Percentiles rank a stretch among this genome's conserved stretches.
Conservation (phyloP, 2,113 vertebrate species). For the Podarcis muralis region DNA sequence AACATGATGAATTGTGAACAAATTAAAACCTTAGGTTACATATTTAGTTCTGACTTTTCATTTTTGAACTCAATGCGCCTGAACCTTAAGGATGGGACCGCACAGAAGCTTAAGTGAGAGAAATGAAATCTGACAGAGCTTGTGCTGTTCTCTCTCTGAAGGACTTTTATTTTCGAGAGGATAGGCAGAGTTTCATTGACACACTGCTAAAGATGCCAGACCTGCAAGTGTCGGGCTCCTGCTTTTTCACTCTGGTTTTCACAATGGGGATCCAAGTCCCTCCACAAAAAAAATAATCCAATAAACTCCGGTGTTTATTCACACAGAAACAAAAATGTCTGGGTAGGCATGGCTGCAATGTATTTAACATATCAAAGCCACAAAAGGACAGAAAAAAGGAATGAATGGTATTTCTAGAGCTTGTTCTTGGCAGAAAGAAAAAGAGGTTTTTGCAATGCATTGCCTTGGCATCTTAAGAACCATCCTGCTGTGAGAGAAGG, state of each 20-base stretch:
- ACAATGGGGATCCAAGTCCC: not conserved
- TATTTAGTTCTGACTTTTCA: not conserved
- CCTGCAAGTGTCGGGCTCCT: not conserved
- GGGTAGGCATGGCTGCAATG: not conserved
- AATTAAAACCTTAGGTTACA: not conserved
- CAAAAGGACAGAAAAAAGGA: not conserved
- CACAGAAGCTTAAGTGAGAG: not conserved
- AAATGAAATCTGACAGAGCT: not conserved
- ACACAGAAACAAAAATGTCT: not conserved
- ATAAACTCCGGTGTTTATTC: no score
- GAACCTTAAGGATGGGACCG: not conserved
- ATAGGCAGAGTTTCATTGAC: not conserved
- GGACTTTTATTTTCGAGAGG: not conserved
- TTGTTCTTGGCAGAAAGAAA: not conserved
- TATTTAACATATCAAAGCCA: not conserved
- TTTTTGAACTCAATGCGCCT: not conserved
- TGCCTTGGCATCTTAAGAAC: not conserved
- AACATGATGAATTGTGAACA: not conserved
- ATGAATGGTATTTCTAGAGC: not conserved
- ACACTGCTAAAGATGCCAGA: not conserved
- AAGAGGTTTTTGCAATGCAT: not conserved
- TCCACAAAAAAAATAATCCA: not conserved
- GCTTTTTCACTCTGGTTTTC: not conserved
- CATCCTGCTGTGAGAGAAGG: no score
- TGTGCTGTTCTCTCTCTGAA: not conserved